Percentiles rank a stretch among this genome's conserved stretches.
These are phyloP conservation scores for Aspidiotus destructor DNA, from an alignment of 2,888 invertebrate species.

Conservation along the genomic window DNA sequence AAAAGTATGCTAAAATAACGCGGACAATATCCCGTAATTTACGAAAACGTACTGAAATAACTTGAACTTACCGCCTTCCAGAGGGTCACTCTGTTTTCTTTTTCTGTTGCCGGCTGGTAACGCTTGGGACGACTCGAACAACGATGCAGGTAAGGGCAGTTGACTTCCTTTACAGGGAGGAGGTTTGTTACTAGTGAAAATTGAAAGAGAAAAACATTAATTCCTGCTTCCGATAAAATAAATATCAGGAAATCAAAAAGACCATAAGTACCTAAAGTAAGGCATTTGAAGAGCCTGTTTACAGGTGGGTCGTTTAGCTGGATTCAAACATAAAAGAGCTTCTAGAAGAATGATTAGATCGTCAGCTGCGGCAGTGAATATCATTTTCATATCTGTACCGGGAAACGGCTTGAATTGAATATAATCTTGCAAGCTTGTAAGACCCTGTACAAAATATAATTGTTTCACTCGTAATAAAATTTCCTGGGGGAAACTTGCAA, in stretches of 20 bases:
- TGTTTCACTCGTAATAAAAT: background rate
- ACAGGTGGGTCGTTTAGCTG: conserved; percentile 69
- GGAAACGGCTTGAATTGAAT: conserved; percentile 82
- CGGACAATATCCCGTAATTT: too few species aligned
- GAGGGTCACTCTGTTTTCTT: conserved; percentile 61
- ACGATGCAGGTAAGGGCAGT: conserved; percentile 64
- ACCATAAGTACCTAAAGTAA: conserved; percentile 58
- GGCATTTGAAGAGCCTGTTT: conserved; percentile 77
- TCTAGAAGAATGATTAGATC: conserved; percentile 77
- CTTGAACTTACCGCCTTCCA: conserved; percentile 49
- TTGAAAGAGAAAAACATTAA: background rate
- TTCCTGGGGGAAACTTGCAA: background rate
- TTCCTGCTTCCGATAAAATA: conserved; percentile 1
- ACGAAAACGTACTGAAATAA: too few species aligned
- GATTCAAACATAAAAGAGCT: conserved; percentile 68
- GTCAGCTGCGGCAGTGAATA: conserved; percentile 90
- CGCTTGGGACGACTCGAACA: conserved; percentile 50
- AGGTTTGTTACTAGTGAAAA: conserved; percentile 61
- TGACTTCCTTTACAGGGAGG: conserved; percentile 74
- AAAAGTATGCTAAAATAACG: too few species aligned
- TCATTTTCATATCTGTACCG: conserved; percentile 73
- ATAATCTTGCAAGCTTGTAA: conserved; percentile 74
- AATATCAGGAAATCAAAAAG: conserved; percentile 11
- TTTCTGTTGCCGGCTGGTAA: conserved; percentile 43
- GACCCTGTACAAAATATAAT: conserved; percentile 46